These are phyloP conservation scores for Pagetopsis macropterus DNA, from an alignment of 2,797 vertebrate species.

Conservation along the genomic window DNA sequence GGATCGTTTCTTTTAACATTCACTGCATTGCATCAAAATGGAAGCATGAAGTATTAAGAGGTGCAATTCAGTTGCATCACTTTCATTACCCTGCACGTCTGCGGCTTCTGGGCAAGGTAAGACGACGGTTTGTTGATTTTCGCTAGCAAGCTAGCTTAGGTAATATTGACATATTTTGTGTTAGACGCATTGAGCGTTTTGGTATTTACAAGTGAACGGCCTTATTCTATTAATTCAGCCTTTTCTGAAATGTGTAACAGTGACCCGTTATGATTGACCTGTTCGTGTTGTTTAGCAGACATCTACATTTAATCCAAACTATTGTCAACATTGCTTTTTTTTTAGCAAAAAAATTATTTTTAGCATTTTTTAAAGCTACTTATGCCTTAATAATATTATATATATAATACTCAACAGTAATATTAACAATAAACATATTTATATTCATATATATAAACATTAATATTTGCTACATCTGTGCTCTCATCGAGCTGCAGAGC, in stretches of 20 bases:
- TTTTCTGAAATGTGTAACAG: neutral
- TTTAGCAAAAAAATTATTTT: too few species aligned
- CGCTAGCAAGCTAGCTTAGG: conserved; percentile 21
- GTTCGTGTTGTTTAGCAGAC: conserved; percentile 31
- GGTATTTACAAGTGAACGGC: neutral
- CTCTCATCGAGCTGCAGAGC: too few species aligned
- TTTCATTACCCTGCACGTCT: conserved; percentile 14
- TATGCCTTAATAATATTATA: too few species aligned
- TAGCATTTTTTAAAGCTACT: too few species aligned
- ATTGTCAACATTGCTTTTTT: neutral
- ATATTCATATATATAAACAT: too few species aligned
- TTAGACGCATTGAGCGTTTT: neutral
- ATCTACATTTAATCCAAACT: neutral
- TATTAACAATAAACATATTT: too few species aligned
- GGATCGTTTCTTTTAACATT: conserved; percentile 9
- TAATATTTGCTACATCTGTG: too few species aligned
- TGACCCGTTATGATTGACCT: conserved; percentile 28
- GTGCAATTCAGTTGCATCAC: conserved; percentile 12
- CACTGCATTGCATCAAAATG: neutral
- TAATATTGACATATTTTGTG: neutral
- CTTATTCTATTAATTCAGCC: neutral
- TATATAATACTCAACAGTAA: too few species aligned
- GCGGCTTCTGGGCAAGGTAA: conserved; percentile 55
- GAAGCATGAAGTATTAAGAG: conserved; percentile 49
- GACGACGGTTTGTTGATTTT: conserved; percentile 1